Evolutionary conservation across 2,113 vertebrate species (phyloP).

Genomic region (Chaetodon auriga): DNA sequence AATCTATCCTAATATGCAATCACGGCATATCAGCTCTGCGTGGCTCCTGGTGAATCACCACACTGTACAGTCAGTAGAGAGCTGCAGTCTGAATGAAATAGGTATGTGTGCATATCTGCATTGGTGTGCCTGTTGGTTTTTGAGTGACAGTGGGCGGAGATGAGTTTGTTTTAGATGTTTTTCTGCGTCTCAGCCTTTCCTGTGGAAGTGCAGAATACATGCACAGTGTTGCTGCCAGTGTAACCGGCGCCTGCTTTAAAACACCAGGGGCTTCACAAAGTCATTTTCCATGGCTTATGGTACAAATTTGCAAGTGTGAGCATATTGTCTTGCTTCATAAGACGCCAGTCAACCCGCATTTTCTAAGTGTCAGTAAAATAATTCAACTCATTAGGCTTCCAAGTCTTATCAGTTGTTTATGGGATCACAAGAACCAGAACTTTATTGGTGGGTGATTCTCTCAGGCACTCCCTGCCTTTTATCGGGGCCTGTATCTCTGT

Average conservation of each 20-base stretch:
- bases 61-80: slow-evolving; percentile 17
- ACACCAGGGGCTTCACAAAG: slow-evolving; percentile 47
- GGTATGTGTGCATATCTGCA: not conserved
- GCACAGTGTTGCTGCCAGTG: slow-evolving; percentile 19
- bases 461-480: slow-evolving; percentile 67
- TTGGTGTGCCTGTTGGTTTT: slow-evolving; percentile 27
- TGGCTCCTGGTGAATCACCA: slow-evolving; percentile 21
- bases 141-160: slow-evolving; percentile 37
- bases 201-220: slow-evolving; percentile 21
- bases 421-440: slow-evolving; percentile 72
- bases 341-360: slow-evolving; percentile 70
- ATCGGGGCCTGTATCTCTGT: slow-evolving; percentile 74
- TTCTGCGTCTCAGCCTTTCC: slow-evolving; percentile 36
- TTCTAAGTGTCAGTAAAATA: slow-evolving; percentile 78
- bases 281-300: slow-evolving; percentile 48
- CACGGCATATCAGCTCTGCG: slow-evolving; percentile 51
- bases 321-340: slow-evolving; percentile 66
- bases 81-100: slow-evolving; percentile 16
- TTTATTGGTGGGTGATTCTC: slow-evolving; percentile 79
- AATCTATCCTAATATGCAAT: slow-evolving; percentile 71
- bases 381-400: slow-evolving; percentile 76
- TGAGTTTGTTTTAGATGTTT: slow-evolving; percentile 17
- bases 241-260: slow-evolving; percentile 31
- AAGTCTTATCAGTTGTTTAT: slow-evolving; percentile 82
- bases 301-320: slow-evolving; percentile 57